Evolutionary conservation across 2,888 invertebrate species (phyloP), one percentile per base, ranked within the genome.

Genomic region (Caenorhabditis zanzibari): DNA sequence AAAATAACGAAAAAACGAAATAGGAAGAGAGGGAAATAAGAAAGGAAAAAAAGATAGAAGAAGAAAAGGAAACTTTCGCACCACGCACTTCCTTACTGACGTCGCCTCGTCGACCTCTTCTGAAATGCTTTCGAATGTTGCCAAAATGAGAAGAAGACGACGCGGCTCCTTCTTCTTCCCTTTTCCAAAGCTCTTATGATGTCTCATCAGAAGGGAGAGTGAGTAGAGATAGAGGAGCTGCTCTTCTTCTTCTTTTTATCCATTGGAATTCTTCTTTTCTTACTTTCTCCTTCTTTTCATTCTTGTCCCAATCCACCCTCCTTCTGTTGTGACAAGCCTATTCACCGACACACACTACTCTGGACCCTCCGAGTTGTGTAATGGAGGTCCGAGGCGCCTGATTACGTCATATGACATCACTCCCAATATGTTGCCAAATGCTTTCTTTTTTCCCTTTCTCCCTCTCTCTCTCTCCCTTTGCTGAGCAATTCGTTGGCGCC

Each of bases 321-420:
- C 38, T 52, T 58, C 61, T 26, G 35, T 63, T 16, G 47, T 76
- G 68, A 76, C 76, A 68, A 68, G 68, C 76, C n/a, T 76, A 68
- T 76, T 76, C 52, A 74, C 54, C 64, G 28, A 22, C 54, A 32
- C 47, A 49, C 64, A 47, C 68, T 49, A 49, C 76, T 80, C 79
- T 73, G 63, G 77, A 71, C 66, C 59, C 73, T 80, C 73, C 80
- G 63, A 52, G 61, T 77, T 79, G 71, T 79, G 69, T 71, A 71
- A 59, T 81, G 63, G 69, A 61, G 69, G 75, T 82, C 81, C 75
- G 58, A 47, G 47, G 19, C 19, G 47, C 38, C 22, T 69, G 83
- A 58, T 59, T 68, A 79, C 79, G 77, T 83, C 79, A 83, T 73
- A 79, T 83, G 83, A 83, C 83, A 79, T 83, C 83, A 83, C 58